phyloP scores from a whole-genome alignment of 2,888 invertebrate genomes.

The Cabera pusaria region DNA sequence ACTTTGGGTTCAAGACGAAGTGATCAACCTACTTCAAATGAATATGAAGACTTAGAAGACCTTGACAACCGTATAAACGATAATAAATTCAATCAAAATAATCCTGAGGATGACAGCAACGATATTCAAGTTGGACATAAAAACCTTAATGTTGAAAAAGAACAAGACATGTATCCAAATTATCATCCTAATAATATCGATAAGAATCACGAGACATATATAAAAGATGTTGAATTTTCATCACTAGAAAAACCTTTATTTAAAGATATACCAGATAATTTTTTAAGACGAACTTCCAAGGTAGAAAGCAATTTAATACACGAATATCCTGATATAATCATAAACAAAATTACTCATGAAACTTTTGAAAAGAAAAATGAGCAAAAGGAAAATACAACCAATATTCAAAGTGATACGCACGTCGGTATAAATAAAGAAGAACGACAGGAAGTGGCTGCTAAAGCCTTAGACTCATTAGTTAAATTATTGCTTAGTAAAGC shows the following conservation, averaged over 20 bases:
- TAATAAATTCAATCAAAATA: too few species aligned
- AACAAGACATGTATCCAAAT: conserved; percentile 1
- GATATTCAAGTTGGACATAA: too few species aligned
- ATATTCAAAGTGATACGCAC: too few species aligned
- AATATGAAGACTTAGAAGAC: conserved; percentile 13
- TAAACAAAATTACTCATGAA: conserved; percentile 21
- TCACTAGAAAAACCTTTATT: conserved; percentile 2
- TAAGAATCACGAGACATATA: background rate
- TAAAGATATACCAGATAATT: conserved; percentile 5
- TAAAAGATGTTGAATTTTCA: conserved; percentile 3
- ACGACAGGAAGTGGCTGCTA: conserved; percentile 7
- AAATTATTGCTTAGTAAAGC: conserved; percentile 18
- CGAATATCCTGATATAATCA: conserved; percentile 22
- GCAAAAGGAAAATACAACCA: background rate
- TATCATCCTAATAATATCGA: background rate
- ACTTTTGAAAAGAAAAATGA: conserved; percentile 2
- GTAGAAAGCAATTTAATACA: conserved; percentile 12
- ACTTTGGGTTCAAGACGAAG: too few species aligned
- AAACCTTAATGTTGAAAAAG: conserved; percentile 7
- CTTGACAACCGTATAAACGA: conserved; percentile 7
- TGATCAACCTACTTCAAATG: too few species aligned
- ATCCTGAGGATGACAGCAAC: too few species aligned
- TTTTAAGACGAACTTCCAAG: background rate
- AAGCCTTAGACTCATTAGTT: conserved; percentile 6
- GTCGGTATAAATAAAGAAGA: too few species aligned